Conservation (phyloP, 2,113 vertebrate genomes). For the Sterna hirundo region DNA sequence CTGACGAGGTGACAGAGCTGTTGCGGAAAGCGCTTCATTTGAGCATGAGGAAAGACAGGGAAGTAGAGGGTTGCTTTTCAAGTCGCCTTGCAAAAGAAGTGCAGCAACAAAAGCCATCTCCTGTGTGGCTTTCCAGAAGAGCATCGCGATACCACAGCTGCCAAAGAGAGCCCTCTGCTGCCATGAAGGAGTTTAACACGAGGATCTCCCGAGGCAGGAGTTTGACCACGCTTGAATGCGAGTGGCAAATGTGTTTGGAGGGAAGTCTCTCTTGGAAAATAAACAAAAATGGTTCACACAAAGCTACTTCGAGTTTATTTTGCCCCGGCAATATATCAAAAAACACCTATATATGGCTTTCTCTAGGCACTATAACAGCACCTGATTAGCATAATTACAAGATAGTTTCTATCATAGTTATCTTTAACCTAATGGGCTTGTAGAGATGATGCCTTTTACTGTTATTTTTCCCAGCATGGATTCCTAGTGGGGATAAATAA, state of each 20-base stretch:
- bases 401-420: not conserved
- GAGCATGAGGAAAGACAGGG: not conserved
- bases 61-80: not conserved
- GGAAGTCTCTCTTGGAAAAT: not conserved
- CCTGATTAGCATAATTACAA: not conserved
- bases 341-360: not conserved
- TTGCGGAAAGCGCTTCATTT: not conserved
- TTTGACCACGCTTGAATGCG: accelerated
- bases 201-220: not conserved
- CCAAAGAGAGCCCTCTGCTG: conserved; percentile 61
- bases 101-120: not conserved
- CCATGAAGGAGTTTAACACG: not conserved
- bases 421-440: not conserved
- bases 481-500: not conserved
- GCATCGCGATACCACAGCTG: not conserved
- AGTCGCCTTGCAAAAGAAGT: not conserved
- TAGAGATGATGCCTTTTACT: not conserved
- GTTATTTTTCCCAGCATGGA: not conserved
- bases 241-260: not conserved
- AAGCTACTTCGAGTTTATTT: not conserved
- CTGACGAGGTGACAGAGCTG: not conserved
- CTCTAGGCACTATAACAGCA: not conserved
- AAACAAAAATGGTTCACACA: not conserved
- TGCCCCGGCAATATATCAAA: not conserved
- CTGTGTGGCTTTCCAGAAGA: not conserved